Base-by-base conservation (phyloP, 1,140 invertebrate genomes). In the Caenorhabditis brenneri region DNA sequence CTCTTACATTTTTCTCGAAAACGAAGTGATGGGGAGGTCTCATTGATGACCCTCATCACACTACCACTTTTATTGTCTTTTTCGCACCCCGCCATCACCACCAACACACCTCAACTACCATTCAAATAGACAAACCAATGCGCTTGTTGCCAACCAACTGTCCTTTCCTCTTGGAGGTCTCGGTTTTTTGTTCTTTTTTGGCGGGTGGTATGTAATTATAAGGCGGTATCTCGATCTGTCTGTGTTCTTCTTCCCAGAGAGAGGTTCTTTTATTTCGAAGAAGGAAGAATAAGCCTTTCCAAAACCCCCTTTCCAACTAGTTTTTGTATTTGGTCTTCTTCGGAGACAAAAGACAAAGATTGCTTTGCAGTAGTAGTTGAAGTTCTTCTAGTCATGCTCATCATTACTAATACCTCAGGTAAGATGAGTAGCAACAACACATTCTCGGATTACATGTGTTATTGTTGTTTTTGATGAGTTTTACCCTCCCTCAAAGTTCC, bases 21-120 rank as follows among this genome's bases (percentile, higher is more conserved):
- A 7, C 19, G 27, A 9, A 9, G 22, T n/a, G 7, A 27, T 10
- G n/a, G 12, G 48, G 15, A 15, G 15, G 15, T 4, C 48, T 51
- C 48, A 51, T 51, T 51, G 48, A 51, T 55, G 53, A 55, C 53
- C 53, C 53, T 27, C n/a, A n/a, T n/a, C n/a, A n/a, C n/a, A n/a
- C n/a, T n/a, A n/a, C n/a, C n/a, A n/a, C n/a, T 36, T 36, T n/a
- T 16, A 65, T n/a, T 65, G 29, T 65, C 31, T 65, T 36, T 36
- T 65, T 36, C 31, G 16, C 58, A 36, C 15, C 15, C 19, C 27
- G 0, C 19, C 58, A 65, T 7, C 55, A 16, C 31, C 29, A 65
- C 16, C 16, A 33, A n/a, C 12, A 29, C 16, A 29, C 1, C 55
- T 58, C 22, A 58, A 27, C 29, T 9, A 31, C 55, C 27, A 2